phyloP scores from a whole-genome alignment of 2,888 invertebrate species.

The Platycheirus albimanus region DNA sequence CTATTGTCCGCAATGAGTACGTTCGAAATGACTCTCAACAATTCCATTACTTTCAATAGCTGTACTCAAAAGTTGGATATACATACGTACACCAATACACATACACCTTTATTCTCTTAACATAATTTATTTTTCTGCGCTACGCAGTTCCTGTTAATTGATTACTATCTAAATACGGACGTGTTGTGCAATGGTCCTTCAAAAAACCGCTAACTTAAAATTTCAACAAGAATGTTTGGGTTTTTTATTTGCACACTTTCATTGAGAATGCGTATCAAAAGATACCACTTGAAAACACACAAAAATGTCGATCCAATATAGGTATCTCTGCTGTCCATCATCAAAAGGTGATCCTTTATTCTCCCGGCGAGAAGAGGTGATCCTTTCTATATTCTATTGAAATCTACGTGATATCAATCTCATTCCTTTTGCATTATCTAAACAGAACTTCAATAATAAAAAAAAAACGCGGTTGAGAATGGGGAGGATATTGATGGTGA shows the following conservation, averaged over 20 bases:
- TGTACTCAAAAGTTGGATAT: no score
- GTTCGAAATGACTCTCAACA: no score
- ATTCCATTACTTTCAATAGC: no score
- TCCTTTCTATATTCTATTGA: constrained; percentile 36
- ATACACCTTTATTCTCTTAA: no score
- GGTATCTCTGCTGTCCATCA: constrained; percentile 44
- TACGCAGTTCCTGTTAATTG: no score
- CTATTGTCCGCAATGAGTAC: no score
- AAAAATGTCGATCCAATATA: constrained; percentile 25
- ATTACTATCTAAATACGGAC: constrained; percentile 12
- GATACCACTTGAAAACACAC: constrained; percentile 60
- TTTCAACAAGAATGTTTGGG: constrained; percentile 21
- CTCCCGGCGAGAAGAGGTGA: constrained; percentile 36
- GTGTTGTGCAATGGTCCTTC: constrained; percentile 57
- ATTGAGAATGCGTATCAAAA: constrained; percentile 55
- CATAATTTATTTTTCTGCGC: no score
- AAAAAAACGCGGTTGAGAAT: constrained; percentile 29
- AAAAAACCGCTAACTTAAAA: constrained; percentile 28
- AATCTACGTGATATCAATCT: constrained; percentile 57
- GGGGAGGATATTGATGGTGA: constrained; percentile 29
- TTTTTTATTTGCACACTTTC: constrained; percentile 56
- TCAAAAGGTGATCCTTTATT: not conserved
- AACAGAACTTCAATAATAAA: not conserved
- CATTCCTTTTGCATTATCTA: constrained; percentile 22
- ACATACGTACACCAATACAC: no score